phyloP scores from a whole-genome alignment of 2,113 vertebrate species.

The Petroica traversi region DNA sequence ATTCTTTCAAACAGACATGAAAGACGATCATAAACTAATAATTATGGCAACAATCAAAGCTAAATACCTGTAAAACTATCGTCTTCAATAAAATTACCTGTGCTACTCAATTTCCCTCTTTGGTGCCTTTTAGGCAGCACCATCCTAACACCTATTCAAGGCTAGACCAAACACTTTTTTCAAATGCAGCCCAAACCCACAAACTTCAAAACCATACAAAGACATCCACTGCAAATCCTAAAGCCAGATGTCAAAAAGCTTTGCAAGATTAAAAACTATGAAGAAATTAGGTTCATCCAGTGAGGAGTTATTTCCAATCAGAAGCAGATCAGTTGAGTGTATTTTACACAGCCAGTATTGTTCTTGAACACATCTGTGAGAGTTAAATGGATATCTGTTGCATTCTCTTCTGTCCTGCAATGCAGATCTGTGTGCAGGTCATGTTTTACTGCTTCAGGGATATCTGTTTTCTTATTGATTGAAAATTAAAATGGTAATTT shows the following conservation, averaged over 20 bases:
- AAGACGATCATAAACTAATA: neutral
- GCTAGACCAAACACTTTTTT: fast-evolving
- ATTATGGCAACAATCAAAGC: neutral
- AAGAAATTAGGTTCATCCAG: neutral
- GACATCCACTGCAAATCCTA: neutral
- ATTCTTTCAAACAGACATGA: neutral
- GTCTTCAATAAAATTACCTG: neutral
- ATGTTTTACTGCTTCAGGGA: conserved; percentile 31
- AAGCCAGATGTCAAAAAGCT: neutral
- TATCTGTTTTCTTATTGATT: conserved; percentile 32
- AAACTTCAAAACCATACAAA: neutral
- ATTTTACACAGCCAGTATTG: fast-evolving
- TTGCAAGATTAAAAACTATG: neutral
- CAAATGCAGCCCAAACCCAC: neutral
- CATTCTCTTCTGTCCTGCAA: neutral
- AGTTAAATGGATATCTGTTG: neutral
- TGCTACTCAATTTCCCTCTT: neutral
- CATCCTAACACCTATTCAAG: fast-evolving
- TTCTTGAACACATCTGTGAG: neutral
- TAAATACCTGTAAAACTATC: neutral
- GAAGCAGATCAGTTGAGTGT: neutral
- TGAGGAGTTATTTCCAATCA: neutral
- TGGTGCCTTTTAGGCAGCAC: neutral
- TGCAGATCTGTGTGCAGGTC: conserved; percentile 21
- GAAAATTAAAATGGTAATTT: conserved; percentile 60